Base-by-base conservation (phyloP, 2,797 vertebrate genomes). In the Thalassophryne amazonica region DNA sequence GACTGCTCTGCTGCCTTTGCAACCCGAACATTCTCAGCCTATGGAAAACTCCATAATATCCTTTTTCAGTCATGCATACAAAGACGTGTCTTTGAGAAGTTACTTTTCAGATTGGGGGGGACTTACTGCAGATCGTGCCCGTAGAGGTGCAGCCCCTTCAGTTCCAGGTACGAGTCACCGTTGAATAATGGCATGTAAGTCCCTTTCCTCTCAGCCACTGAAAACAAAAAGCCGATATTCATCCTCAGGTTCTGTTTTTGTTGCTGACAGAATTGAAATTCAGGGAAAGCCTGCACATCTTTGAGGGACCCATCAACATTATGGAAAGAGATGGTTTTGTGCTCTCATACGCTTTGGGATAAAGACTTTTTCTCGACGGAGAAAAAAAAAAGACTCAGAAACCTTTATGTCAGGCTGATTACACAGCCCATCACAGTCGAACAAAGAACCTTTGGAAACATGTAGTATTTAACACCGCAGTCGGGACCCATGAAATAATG, bases 111-210 rank as follows among this genome's bases (percentile, higher is more conserved):
- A 47, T 23, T 11, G n/a, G n/a, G n/a, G 7, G 28, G 51, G 72
- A 84, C 93, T 90, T 82, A 99, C 97, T 92, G 93, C 24, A 96
- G 86, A 80, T 96, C 93, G 1, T 91, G 86, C 61, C 82, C 89
- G 1, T 96, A 94, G 47, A 91, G 92, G 67, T 98, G 94, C 31
- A 99, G 88, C 54, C 96, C 96, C 16, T 90, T 94, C 75, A 99
- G 83, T 85, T 98, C 94, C 84, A 99, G 83, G 88, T 91, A 98
- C 11, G 97, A 97, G 84, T 92, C 93, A 40, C 95, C 93, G 0
- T 58, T 90, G 83, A 99, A 99, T 35, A 87, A 87, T 0, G 94
- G 94, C 83, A 98, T 91, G 88, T 96, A 94, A 40, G 93, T 88
- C 7, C 86, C 77, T 37, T 78, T 85, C 31, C 69, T 84, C 49